These are phyloP conservation scores for Menidia beryllina DNA, from an alignment of 2,113 vertebrate species.

Conservation along the genomic window DNA sequence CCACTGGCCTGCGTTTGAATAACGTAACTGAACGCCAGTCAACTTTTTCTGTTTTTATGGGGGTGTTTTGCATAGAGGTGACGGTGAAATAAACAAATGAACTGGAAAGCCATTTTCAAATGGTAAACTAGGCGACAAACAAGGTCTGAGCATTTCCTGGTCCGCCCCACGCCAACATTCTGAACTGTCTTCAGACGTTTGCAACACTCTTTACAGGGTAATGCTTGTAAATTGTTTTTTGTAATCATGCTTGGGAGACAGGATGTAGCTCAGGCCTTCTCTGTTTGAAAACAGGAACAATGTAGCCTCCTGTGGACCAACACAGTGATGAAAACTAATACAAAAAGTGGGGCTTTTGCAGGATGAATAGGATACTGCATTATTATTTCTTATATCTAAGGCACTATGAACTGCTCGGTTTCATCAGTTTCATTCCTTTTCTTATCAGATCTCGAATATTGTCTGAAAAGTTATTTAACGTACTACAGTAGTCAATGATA, in stretches of 20 bases:
- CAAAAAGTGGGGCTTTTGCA: background rate
- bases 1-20: too few species aligned
- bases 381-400: background rate
- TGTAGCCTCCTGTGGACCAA: background rate
- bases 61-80: too few species aligned
- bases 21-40: too few species aligned
- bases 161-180: background rate
- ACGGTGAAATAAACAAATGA: too few species aligned
- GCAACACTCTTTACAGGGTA: slow-evolving; percentile 13
- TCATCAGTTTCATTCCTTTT: background rate
- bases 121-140: background rate
- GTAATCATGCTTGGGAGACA: background rate
- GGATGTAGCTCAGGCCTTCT: slow-evolving; percentile 30
- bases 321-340: background rate
- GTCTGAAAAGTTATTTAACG: background rate
- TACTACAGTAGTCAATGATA: background rate
- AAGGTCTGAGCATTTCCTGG: too few species aligned
- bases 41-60: too few species aligned
- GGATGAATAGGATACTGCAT: background rate
- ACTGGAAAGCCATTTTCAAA: background rate
- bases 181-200: background rate
- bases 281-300: slow-evolving; percentile 27
- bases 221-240: background rate
- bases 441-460: background rate
- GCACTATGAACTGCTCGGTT: too few species aligned